Evolutionary conservation across 2,888 invertebrate genomes (phyloP), one percentile per base, ranked within the genome.

Genomic region (Andrena dorsata): DNA sequence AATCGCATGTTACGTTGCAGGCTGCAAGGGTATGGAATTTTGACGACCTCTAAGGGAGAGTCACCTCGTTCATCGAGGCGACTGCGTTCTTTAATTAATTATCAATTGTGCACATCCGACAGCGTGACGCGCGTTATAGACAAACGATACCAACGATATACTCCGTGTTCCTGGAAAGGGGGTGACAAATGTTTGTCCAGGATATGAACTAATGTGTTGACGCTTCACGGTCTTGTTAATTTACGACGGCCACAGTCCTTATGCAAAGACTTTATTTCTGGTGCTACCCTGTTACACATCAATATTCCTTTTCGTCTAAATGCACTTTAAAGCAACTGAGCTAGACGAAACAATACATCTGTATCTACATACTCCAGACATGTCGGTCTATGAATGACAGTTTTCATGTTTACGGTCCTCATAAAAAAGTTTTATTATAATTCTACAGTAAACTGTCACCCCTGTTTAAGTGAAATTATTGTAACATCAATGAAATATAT

Each of bases 21-120:
- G 4, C 26, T 26, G 35, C 63, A 58, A 32, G 20, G 47, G 1
- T 20, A 3, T 1, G 23, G 10, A 70, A 77, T 77, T 69, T 64
- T 2, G 0, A 68, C 51, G 58, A n/a, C 2, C 13, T 28, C 20
- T 10, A 7, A 0, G 20, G 0, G 23, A 61, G 41, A 56, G 10
- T 32, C 13, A 20, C 47, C 26, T 30, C 6, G 16, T 60, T 61
- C 13, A 8, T 35, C 20, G 16, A 6, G 7, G 7, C 0, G 10
- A 16, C 3, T 3, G n/a, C 56, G 23, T 26, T 64, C 41, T 49
- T 49, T 28, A 73, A 82, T 83, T 81, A 83, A 66, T 74, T 78
- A 65, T n/a, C 51, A 26, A 53, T 30, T 32, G 53, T 41, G 13
- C 16, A 64, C 23, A 58, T 26, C 32, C 10, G 26, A 5, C 2